phyloP scores from a whole-genome alignment of 2,888 invertebrate species.

The Icerya purchasi region DNA sequence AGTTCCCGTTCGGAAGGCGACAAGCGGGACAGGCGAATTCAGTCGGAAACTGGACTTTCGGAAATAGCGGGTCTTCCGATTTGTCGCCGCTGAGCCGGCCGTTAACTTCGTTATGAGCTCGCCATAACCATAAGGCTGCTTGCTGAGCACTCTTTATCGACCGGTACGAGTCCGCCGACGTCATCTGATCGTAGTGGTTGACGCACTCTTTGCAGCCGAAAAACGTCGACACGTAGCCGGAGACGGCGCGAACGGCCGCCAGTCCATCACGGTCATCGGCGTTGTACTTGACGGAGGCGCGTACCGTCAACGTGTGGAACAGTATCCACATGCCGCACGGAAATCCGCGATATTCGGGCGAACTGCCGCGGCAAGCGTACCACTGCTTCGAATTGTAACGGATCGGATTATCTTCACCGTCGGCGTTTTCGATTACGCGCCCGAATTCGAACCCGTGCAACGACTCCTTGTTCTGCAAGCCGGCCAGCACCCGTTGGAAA shows the following conservation, averaged over 20 bases:
- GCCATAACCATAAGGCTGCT: slow-evolving; percentile 80
- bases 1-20: slow-evolving; percentile 28
- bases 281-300: slow-evolving; percentile 20
- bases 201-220: slow-evolving; percentile 85
- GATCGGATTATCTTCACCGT: not conserved
- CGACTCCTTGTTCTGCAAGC: not conserved
- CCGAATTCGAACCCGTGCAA: slow-evolving; percentile 2
- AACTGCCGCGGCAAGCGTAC: slow-evolving; percentile 64
- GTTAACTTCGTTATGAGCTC: slow-evolving; percentile 83
- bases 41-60: slow-evolving; percentile 75
- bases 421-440: not conserved
- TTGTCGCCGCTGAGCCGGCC: slow-evolving; percentile 58
- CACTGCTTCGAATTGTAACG: slow-evolving; percentile 27
- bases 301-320: slow-evolving; percentile 74
- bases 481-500: slow-evolving; percentile 13
- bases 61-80: slow-evolving; percentile 75
- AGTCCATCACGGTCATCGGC: slow-evolving; percentile 29
- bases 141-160: slow-evolving; percentile 48
- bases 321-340: slow-evolving; percentile 88
- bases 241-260: slow-evolving; percentile 51
- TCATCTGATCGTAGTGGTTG: slow-evolving; percentile 73
- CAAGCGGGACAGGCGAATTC: slow-evolving; percentile 44
- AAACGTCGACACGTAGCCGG: slow-evolving; percentile 72
- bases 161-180: slow-evolving; percentile 40
- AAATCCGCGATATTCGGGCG: slow-evolving; percentile 54